These are phyloP conservation scores for Alosa sapidissima DNA, from an alignment of 2,797 vertebrate species.

Conservation along the genomic window DNA sequence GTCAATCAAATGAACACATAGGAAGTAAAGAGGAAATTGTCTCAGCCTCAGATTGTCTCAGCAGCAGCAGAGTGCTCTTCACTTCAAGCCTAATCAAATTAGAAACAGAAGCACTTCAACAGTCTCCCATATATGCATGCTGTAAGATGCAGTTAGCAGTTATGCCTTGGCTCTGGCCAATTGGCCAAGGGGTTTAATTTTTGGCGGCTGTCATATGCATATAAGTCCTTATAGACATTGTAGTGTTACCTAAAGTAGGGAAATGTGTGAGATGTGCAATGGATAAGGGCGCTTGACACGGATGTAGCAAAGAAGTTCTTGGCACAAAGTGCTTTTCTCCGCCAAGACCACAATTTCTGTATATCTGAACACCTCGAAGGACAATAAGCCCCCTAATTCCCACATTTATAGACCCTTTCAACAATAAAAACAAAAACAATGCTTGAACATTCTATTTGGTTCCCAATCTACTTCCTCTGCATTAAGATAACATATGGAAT, in stretches of 20 bases:
- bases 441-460: no score
- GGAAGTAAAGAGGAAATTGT: background rate
- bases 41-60: background rate
- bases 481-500: no score
- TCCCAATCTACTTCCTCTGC: no score
- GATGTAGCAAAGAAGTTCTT: no score
- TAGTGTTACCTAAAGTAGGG: background rate
- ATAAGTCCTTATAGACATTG: background rate
- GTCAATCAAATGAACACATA: background rate
- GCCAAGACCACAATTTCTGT: background rate
- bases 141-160: background rate
- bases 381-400: background rate
- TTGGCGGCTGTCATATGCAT: background rate
- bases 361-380: background rate
- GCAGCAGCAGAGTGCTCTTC: background rate
- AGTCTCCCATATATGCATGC: background rate
- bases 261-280: background rate
- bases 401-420: no score
- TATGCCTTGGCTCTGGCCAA: background rate
- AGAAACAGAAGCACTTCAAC: background rate
- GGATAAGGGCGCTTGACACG: no score
- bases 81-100: background rate
- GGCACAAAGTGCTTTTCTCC: background rate
- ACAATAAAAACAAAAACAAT: no score
- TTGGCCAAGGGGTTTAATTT: background rate